Evolutionary conservation across 2,888 invertebrate genomes (phyloP), one percentile per base, ranked within the genome.

Genomic region (Caenorhabditis doughertyi): DNA sequence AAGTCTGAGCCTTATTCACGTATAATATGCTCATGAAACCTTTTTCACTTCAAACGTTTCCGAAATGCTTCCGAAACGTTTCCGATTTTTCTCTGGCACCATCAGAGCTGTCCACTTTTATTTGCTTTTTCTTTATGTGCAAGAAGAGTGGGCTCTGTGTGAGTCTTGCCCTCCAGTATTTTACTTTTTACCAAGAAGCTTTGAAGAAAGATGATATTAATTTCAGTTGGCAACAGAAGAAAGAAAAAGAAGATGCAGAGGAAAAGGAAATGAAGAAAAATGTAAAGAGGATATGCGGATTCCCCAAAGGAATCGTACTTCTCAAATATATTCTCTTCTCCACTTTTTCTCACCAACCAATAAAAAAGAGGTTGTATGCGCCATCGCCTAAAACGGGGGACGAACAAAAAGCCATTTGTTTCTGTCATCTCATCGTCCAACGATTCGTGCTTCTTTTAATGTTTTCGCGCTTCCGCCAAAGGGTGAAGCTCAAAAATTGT

Each of bases 361-460:
- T 56, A 49, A 79, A 39, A 76, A 64, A 65, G 65, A 79, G 70
- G 70, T 70, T 79, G 62, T 56, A 79, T 64, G 70, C 56, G 56
- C 58, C 55, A 70, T n/a, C 51, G 51, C 65, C 23, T 51, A 65
- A 70, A 68, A 77, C 49, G 62, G 32, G n/a, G n/a, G 60, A 58
- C 64, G 62, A 79, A 79, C 70, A 62, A 62, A 71, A 71, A 79
- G 68, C 62, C 79, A 79, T 79, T 79, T 71, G 71, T 70, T 79
- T 62, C 68, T 64, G 71, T 65, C 70, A 77, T 76, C 58, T 76
- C 53, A 67, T 60, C 60, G 68, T 74, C 81, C 70, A 73, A 68
- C 73, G 44, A 73, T 55, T 64, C 64, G 64, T 73, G 73, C 72
- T 51, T 18, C 71, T 47, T 64, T 64, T 53, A 44, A 29, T 53